Conservation (phyloP, 2,888 invertebrate genomes). For the Caenorhabditis auriculariae region DNA sequence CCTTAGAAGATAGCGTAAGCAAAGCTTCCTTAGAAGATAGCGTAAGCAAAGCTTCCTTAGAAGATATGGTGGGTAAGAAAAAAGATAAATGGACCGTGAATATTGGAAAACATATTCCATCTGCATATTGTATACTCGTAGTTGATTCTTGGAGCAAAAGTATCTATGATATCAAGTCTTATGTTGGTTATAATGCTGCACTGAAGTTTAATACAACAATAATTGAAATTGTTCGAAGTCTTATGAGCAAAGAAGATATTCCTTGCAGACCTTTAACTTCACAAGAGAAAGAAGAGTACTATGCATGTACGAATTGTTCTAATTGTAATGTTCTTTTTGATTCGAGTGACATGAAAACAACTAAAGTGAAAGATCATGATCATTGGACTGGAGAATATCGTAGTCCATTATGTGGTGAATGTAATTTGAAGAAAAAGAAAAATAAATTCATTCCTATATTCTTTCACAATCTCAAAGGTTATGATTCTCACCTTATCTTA, state of each 20-base stretch:
- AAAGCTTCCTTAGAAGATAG: too few relatives aligned
- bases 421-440: constrained; percentile 29
- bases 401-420: constrained; percentile 18
- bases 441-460: constrained; percentile 38
- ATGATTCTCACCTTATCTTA: constrained; percentile 41
- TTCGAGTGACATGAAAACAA: constrained; percentile 7
- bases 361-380: constrained; percentile 29
- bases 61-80: constrained; percentile 11
- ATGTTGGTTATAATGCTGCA: constrained; percentile 11
- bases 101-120: constrained; percentile 31
- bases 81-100: constrained; percentile 20
- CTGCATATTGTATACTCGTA: constrained; percentile 27
- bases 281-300: constrained; percentile 2
- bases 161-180: constrained; percentile 4
- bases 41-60: too few relatives aligned
- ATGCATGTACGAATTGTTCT: constrained; percentile 4
- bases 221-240: constrained; percentile 7
- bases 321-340: constrained; percentile 4
- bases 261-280: constrained; percentile 10
- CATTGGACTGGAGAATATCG: constrained; percentile 33
- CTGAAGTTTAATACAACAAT: constrained; percentile 20
- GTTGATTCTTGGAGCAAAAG: constrained; percentile 23
- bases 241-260: constrained; percentile 4
- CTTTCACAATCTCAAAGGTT: constrained; percentile 41
- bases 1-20: too few relatives aligned